Conservation (phyloP, 2,113 vertebrate genomes). For the Leptodactylus fuscus region DNA sequence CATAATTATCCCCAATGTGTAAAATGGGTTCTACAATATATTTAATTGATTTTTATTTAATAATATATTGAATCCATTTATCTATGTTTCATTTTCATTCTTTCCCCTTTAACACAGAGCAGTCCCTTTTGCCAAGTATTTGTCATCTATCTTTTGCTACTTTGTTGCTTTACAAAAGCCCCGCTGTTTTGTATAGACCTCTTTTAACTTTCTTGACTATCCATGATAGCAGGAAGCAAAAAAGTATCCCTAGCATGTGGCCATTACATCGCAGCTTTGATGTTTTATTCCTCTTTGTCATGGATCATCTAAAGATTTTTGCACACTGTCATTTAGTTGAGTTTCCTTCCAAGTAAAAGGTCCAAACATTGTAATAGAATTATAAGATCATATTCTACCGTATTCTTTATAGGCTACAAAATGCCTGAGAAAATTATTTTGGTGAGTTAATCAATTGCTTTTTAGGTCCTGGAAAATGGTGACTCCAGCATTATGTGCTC, state of each 20-base stretch:
- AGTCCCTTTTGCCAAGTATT: neutral
- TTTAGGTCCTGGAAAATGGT: neutral
- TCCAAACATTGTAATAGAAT: neutral
- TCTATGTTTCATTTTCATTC: too few species aligned
- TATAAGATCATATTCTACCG: neutral
- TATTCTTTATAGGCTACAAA: neutral
- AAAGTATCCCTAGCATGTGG: neutral
- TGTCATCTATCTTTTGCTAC: neutral
- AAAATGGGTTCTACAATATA: too few species aligned
- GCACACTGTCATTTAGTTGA: neutral
- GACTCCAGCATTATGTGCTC: too few species aligned
- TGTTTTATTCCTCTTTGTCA: neutral
- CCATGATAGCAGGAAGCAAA: neutral
- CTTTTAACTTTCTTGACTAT: neutral
- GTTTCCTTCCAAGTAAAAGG: neutral
- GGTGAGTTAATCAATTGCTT: neutral
- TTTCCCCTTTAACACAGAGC: neutral
- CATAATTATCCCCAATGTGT: too few species aligned
- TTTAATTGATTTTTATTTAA: too few species aligned
- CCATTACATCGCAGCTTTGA: neutral
- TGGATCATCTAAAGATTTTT: neutral
- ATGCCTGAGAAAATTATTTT: neutral
- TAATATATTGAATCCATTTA: neutral
- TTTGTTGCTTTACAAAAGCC: neutral
- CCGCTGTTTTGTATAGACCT: neutral